Evolutionary conservation across 2,113 vertebrate genomes (phyloP).

Genomic region (Scortum barcoo): DNA sequence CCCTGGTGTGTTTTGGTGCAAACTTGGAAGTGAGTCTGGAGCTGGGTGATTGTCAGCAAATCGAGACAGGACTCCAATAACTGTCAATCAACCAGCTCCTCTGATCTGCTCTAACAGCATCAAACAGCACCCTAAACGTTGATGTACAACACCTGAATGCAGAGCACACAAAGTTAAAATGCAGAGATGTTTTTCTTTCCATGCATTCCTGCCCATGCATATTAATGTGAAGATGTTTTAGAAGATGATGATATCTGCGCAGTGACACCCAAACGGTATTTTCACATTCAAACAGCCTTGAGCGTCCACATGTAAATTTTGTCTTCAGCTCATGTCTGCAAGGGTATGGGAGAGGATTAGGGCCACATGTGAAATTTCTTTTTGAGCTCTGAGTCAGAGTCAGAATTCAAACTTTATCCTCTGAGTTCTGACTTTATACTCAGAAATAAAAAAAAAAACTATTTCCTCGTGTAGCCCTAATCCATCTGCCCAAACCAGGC

Average conservation of each 20-base stretch:
- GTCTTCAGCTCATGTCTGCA: neutral
- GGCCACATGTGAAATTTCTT: no score
- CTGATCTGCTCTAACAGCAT: neutral
- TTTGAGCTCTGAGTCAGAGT: no score
- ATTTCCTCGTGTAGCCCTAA: no score
- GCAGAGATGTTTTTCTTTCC: neutral
- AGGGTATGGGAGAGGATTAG: no score
- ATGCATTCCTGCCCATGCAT: no score
- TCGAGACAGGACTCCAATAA: neutral
- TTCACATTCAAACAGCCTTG: neutral
- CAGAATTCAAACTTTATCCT: no score
- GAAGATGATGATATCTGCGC: neutral
- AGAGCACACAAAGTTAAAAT: neutral
- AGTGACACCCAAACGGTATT: neutral
- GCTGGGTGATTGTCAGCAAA: constrained; percentile 20
- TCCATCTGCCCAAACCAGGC: no score
- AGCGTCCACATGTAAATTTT: neutral
- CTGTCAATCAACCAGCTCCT: neutral
- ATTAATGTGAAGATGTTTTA: neutral
- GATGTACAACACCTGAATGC: neutral
- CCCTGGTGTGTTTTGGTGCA: neutral
- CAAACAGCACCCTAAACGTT: neutral
- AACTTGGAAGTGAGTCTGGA: neutral
- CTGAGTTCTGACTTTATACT: no score
- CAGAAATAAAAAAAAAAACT: no score